Evolutionary conservation across 2,888 invertebrate genomes (phyloP).

Genomic region (Sicus ferrugineus): DNA sequence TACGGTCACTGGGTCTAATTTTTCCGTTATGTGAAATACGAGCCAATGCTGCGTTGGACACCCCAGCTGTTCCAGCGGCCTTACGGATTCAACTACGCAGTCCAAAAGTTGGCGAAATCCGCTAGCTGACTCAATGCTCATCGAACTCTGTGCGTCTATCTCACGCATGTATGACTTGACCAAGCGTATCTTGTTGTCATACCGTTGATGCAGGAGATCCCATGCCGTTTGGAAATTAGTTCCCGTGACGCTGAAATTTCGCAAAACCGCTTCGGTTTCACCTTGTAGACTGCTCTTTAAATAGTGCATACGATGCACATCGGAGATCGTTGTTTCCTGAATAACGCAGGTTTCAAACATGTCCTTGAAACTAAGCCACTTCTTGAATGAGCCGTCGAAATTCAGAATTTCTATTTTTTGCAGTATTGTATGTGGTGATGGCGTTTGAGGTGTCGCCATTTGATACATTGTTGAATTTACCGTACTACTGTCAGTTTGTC

Average conservation of each 20-base stretch:
- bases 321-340: no score
- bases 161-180: conserved; percentile 28
- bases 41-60: conserved; percentile 34
- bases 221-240: conserved; percentile 35
- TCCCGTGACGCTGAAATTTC: conserved; percentile 28
- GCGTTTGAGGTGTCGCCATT: not conserved
- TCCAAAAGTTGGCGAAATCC: conserved; percentile 29
- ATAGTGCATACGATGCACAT: conserved; percentile 37
- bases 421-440: not conserved
- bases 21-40: conserved; percentile 35
- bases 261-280: conserved; percentile 26
- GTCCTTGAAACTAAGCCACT: not conserved
- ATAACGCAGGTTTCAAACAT: not conserved
- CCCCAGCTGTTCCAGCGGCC: conserved; percentile 30
- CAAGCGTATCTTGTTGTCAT: conserved; percentile 35
- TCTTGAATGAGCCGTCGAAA: no score
- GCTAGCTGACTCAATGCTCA: conserved; percentile 22
- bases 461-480: not conserved
- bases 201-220: conserved; percentile 34
- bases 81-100: conserved; percentile 34
- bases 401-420: not conserved
- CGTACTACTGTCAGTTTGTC: not conserved
- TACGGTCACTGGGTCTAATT: conserved; percentile 29
- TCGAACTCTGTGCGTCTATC: conserved; percentile 20
- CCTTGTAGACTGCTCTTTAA: conserved; percentile 32